These are phyloP conservation scores for Montipora foliosa DNA, from an alignment of 64 coral and sea anemone species.

Conservation along the genomic window DNA sequence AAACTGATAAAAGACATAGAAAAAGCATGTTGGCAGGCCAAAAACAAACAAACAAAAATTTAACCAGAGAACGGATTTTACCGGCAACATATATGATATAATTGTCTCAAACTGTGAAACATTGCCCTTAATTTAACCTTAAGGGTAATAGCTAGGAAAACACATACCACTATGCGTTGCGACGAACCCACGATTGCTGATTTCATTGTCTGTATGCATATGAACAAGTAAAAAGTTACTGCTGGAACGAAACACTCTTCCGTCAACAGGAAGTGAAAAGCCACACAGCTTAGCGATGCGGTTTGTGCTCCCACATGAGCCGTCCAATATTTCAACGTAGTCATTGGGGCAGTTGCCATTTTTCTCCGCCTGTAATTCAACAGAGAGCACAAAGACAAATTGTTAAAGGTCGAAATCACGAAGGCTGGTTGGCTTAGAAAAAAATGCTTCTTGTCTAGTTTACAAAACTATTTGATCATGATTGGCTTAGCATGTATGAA, in stretches of 20 bases:
- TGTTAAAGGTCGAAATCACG: too few relatives aligned
- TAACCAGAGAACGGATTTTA: too few relatives aligned
- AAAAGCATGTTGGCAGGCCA: too few relatives aligned
- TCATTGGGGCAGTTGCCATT: conserved; percentile 17
- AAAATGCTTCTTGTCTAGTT: too few relatives aligned
- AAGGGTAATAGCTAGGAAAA: not conserved
- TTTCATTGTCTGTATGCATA: conserved; percentile 12
- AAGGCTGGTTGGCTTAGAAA: too few relatives aligned
- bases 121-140: too few relatives aligned
- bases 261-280: not conserved
- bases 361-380: not conserved
- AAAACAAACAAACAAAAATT: too few relatives aligned
- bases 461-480: too few relatives aligned
- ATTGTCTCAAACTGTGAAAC: too few relatives aligned
- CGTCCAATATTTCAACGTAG: conserved; percentile 8
- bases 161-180: conserved; percentile 4
- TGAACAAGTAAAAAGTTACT: conserved; percentile 20
- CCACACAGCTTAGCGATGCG: not conserved
- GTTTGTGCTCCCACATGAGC: not conserved
- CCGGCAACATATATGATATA: too few relatives aligned
- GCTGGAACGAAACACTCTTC: not conserved
- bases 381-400: not conserved
- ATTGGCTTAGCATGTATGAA: too few relatives aligned
- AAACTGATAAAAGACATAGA: too few relatives aligned
- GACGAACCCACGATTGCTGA: not conserved